Percentiles rank a stretch among this genome's conserved stretches.
Conservation (phyloP, 2,888 invertebrate genomes). For the Ferdinandea cuprea region DNA sequence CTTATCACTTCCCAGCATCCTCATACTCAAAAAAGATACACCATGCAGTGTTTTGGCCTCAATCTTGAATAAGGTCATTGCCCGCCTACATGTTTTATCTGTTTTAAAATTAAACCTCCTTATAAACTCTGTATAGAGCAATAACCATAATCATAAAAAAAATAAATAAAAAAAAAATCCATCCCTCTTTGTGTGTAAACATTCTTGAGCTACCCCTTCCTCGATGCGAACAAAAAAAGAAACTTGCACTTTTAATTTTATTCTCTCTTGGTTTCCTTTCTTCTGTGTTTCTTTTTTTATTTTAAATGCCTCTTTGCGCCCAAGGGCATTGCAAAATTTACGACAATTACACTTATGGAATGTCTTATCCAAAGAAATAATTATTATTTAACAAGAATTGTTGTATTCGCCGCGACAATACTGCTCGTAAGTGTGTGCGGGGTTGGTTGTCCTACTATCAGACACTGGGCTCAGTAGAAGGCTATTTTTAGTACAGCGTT, state of each 20-base stretch:
- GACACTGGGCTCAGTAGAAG: background rate
- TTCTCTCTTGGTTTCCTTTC: no score
- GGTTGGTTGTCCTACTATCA: background rate
- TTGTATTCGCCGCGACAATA: background rate
- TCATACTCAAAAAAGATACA: background rate
- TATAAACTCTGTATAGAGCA: background rate
- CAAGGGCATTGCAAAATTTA: slow-evolving; percentile 37
- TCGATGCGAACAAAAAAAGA: no score
- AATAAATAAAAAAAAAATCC: no score
- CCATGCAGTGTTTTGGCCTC: background rate
- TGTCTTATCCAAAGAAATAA: slow-evolving; percentile 33
- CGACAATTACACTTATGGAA: slow-evolving; percentile 31
- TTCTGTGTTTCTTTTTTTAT: background rate
- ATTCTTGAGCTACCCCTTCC: no score
- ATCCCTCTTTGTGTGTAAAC: no score
- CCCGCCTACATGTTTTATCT: background rate
- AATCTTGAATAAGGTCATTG: background rate
- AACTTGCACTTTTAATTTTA: no score
- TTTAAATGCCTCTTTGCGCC: background rate
- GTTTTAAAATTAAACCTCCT: background rate
- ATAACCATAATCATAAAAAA: background rate
- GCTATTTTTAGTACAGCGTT: background rate
- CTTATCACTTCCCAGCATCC: no score
- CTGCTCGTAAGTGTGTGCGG: background rate
- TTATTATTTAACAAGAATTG: slow-evolving; percentile 45